These are phyloP conservation scores for Pitangus sulphuratus DNA, from an alignment of 2,797 vertebrate species.

Conservation along the genomic window DNA sequence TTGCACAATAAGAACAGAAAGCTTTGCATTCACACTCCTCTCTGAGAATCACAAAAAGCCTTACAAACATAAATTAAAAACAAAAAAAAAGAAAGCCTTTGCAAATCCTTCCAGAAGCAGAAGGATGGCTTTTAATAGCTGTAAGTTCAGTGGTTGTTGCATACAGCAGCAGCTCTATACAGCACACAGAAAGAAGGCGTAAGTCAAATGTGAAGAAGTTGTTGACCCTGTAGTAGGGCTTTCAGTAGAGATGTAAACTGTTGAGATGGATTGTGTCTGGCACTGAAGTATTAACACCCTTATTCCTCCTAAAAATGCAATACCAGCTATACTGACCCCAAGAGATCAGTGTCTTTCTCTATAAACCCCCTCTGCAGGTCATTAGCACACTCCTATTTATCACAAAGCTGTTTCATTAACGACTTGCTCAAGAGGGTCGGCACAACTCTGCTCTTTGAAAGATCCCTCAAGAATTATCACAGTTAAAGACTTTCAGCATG, in stretches of 20 bases:
- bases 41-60: background rate
- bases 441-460: background rate
- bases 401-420: slow-evolving; percentile 29
- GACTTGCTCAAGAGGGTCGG: background rate
- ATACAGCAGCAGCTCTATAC: background rate
- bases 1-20: background rate
- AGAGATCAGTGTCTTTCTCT: background rate
- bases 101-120: background rate
- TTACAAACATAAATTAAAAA: background rate
- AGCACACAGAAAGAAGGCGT: background rate
- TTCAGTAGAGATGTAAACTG: background rate
- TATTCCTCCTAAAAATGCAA: slow-evolving; percentile 4
- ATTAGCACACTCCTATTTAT: slow-evolving; percentile 18
- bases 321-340: background rate
- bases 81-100: background rate
- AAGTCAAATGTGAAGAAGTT: slow-evolving; percentile 2
- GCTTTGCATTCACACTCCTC: background rate
- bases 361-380: background rate
- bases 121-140: background rate
- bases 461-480: slow-evolving; percentile 4
- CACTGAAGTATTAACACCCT: slow-evolving; percentile 3
- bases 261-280: background rate
- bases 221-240: background rate
- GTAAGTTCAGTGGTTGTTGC: background rate
- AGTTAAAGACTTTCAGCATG: background rate